Percentiles rank a stretch among this genome's conserved stretches.
These are phyloP conservation scores for Drosophila nr. perissopoda DNA, from an alignment of 2,888 invertebrate species.

Conservation along the genomic window DNA sequence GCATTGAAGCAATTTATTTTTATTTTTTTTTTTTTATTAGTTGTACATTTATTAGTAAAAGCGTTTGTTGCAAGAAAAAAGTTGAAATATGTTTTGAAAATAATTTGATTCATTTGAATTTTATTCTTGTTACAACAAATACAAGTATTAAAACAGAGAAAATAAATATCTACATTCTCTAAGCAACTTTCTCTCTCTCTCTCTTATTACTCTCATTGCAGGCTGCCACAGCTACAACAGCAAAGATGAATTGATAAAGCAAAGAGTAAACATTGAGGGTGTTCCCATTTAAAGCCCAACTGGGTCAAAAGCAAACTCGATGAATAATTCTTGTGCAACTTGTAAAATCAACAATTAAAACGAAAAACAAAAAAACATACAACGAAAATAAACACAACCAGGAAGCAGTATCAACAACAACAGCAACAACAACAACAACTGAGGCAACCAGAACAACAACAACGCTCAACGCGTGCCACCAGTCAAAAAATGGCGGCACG, in stretches of 20 bases:
- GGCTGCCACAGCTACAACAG: constrained; percentile 21
- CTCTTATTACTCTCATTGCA: constrained; percentile 41
- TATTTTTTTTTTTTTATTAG: neutral
- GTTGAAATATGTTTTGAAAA: too few relatives aligned
- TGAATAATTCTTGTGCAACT: constrained; percentile 52
- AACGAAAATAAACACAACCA: neutral
- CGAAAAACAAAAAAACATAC: constrained; percentile 19
- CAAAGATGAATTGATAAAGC: constrained; percentile 54
- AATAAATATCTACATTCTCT: too few relatives aligned
- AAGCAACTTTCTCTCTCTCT: neutral
- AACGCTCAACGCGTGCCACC: constrained; percentile 73
- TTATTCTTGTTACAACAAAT: neutral
- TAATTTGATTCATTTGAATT: neutral
- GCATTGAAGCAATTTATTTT: neutral
- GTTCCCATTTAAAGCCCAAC: constrained; percentile 2
- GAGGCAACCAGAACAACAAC: constrained; percentile 1
- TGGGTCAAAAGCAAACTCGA: constrained; percentile 34
- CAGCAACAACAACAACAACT: neutral
- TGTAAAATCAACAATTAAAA: constrained; percentile 44
- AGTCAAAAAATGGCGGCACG: constrained; percentile 76
- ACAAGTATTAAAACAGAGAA: accelerated
- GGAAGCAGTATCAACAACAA: neutral
- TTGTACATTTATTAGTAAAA: neutral
- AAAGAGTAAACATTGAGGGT: constrained; percentile 20
- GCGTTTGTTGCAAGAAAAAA: neutral